Evolutionary conservation across 2,888 invertebrate species (phyloP), one percentile per base, ranked within the genome.

Genomic region (Conistra vaccinii): DNA sequence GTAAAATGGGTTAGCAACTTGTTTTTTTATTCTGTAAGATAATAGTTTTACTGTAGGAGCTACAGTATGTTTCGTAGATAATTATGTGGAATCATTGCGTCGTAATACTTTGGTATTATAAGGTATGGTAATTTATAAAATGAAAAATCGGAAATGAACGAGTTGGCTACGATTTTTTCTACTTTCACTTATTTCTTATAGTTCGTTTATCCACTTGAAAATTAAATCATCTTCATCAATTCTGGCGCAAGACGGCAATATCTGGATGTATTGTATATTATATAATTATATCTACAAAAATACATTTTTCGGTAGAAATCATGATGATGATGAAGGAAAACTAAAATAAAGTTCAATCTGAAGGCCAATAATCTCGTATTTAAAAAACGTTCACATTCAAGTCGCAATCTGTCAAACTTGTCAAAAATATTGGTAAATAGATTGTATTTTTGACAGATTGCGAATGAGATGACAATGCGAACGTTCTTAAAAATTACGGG

Each of bases 1-100:
- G 32, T 20, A 61, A 78, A 66, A 62, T 78, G 39, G 66, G 73
- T 73, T 78, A 6, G 78, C 63, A 72, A 77, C 72, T 26, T 42
- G 4, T 6, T n/a, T 48, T 77, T 61, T 42, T 62, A 26, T 78
- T 20, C 39, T 10, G 2, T 35, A 53, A 55, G 53, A 17, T 48
- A 69, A 68, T 68, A 35, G 26, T 35, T 60, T 42, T 53, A 60
- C 26, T 14, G 35, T 53, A 20, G 35, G 17, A 51, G 23, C 17
- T 35, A 35, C 26, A 1, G 20, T 29, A 32, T 45, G 1, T 10
- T 53, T 39, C 2, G n/a, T 29, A 35, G 7, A 20, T 10, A 55
- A 29, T 55, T 55, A 75, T 26, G 9, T 23, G 9, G 4, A n/a
- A 26, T 39, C 20, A 3, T 17, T 14, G 23, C 32, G 35, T 17